These are phyloP conservation scores for Actinernus sp. DNA, from an alignment of 92 coral and sea anemone species.

Conservation along the genomic window DNA sequence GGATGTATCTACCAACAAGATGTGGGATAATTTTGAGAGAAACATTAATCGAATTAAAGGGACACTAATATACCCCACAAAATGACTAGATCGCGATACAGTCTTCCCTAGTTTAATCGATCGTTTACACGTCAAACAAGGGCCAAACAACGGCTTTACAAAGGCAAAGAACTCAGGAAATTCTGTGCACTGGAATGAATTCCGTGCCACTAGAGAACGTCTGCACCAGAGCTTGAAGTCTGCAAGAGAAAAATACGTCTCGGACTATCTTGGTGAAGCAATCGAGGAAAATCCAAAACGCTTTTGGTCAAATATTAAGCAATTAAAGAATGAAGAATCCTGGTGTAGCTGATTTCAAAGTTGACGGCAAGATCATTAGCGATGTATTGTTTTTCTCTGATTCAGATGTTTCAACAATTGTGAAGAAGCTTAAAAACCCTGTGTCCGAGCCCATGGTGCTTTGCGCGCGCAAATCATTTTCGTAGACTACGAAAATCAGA, in stretches of 20 bases:
- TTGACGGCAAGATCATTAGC: conserved; percentile 23
- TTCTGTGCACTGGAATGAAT: conserved; percentile 23
- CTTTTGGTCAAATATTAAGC: too few relatives aligned
- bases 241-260: conserved; percentile 34
- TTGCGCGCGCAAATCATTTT: too few relatives aligned
- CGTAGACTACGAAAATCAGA: too few relatives aligned
- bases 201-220: too few relatives aligned
- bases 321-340: conserved; percentile 36
- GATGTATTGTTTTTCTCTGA: too few relatives aligned
- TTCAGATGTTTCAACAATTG: too few relatives aligned
- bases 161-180: conserved; percentile 51
- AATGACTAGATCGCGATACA: conserved; percentile 43
- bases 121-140: conserved; percentile 20
- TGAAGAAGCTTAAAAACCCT: too few relatives aligned
- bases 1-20: conserved; percentile 18
- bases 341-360: conserved; percentile 38
- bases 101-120: conserved; percentile 59
- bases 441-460: too few relatives aligned
- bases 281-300: too few relatives aligned
- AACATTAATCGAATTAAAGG: conserved; percentile 44
- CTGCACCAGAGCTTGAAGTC: conserved; percentile 37
- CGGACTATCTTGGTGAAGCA: conserved; percentile 48
- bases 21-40: conserved; percentile 59
- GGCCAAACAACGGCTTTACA: conserved; percentile 41
- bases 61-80: conserved; percentile 48